Conservation (phyloP, 2,797 vertebrate genomes). For the Peromyscus eremicus region DNA sequence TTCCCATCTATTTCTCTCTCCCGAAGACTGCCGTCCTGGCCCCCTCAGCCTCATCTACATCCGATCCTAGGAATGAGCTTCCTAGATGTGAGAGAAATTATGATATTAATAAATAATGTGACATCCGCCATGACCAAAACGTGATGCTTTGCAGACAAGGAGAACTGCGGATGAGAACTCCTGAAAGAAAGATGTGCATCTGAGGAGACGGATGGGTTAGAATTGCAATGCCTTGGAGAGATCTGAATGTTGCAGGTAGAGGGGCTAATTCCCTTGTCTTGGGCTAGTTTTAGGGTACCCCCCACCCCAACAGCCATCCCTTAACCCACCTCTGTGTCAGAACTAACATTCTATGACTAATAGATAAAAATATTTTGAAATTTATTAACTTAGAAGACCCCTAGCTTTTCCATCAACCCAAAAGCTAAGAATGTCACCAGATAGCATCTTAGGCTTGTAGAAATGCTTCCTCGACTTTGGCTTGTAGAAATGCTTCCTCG, state of each 20-base stretch:
- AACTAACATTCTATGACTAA: background rate
- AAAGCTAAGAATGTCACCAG: background rate
- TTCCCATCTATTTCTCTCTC: background rate
- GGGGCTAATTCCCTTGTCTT: background rate
- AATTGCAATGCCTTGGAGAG: background rate
- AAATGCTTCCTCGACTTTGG: background rate
- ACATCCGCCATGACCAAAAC: background rate
- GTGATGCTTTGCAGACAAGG: background rate
- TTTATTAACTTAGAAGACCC: background rate
- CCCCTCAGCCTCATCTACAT: background rate
- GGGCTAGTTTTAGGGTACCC: background rate
- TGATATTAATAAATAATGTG: background rate
- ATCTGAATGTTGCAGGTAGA: background rate
- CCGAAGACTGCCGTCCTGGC: background rate
- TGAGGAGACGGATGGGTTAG: background rate
- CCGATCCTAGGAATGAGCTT: background rate
- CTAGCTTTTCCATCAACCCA: background rate
- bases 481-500: no score
- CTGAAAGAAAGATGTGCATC: background rate
- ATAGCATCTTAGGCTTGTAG: background rate
- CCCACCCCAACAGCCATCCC: background rate
- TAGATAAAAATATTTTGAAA: background rate
- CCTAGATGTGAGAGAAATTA: background rate
- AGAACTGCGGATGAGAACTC: background rate
- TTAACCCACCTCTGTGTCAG: background rate